Percentiles rank a stretch among this genome's conserved stretches.
Conservation (phyloP, 1,140 invertebrate genomes). For the Leguminivora glycinivorella region DNA sequence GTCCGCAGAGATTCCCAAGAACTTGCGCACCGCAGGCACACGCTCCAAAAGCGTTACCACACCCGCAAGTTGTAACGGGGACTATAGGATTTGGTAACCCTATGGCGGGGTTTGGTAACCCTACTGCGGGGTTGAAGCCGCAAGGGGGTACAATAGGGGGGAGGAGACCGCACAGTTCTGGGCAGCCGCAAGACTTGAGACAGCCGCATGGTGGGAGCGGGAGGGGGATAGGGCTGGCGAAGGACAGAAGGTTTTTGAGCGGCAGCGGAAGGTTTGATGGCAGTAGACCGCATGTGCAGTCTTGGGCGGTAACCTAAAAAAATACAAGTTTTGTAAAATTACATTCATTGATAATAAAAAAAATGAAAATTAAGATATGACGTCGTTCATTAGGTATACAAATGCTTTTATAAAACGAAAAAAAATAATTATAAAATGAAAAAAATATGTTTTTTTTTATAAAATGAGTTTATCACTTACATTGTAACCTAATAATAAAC, state of each 20-base stretch:
- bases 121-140: slow-evolving; percentile 10
- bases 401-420: too few species aligned
- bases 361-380: too few species aligned
- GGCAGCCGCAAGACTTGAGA: background rate
- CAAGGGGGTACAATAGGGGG: slow-evolving; percentile 1
- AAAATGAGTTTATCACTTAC: too few species aligned
- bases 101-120: background rate
- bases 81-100: background rate
- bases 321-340: background rate
- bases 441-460: too few species aligned
- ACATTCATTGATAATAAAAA: too few species aligned
- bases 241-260: background rate
- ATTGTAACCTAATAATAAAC: slow-evolving; percentile 5
- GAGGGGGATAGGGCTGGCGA: background rate
- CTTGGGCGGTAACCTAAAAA: background rate
- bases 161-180: background rate
- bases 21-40: background rate
- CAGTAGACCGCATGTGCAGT: background rate
- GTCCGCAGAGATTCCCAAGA: background rate
- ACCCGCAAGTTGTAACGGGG: slow-evolving; percentile 1
- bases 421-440: too few species aligned
- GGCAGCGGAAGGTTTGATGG: background rate
- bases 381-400: too few species aligned
- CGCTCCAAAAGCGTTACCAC: background rate
- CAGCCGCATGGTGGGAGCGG: background rate